A percentile compares a stretch with the other conserved stretches of the same genome.
Conservation (phyloP, 2,113 vertebrate genomes). For the Sturnira hondurensis region DNA sequence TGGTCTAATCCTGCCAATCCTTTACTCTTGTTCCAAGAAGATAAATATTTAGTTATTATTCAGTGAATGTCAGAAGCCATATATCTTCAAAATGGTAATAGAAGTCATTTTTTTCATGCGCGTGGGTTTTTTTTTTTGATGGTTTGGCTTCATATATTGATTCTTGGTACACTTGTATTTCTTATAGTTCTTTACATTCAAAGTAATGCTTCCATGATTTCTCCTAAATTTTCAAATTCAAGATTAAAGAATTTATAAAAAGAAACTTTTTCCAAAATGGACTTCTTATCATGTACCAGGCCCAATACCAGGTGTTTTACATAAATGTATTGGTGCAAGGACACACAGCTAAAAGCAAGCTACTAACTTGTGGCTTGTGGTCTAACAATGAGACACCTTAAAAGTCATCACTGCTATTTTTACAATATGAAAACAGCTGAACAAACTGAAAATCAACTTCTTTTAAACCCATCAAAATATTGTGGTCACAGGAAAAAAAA, state of each 20-base stretch:
- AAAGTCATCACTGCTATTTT: not conserved
- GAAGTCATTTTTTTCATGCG: not conserved
- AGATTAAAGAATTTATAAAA: not conserved
- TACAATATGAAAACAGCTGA: not conserved
- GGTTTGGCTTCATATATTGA: not conserved
- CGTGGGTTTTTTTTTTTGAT: no score
- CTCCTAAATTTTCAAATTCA: not conserved
- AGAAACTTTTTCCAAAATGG: not conserved
- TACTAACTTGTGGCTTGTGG: not conserved
- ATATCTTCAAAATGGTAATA: not conserved
- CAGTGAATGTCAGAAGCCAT: not conserved
- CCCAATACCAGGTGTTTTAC: not conserved
- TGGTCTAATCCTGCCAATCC: not conserved
- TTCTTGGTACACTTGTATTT: not conserved
- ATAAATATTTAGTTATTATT: conserved; percentile 15
- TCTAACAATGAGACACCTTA: not conserved
- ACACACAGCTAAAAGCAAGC: not conserved
- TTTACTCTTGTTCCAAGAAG: not conserved
- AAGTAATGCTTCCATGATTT: not conserved
- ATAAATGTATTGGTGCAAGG: not conserved
- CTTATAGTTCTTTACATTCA: not conserved
- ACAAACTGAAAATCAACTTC: not conserved
- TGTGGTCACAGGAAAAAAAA: not conserved
- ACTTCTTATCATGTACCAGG: not conserved
- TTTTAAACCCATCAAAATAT: not conserved